Evolutionary conservation across 2,888 invertebrate genomes (phyloP), one percentile per base, ranked within the genome.

Genomic region (Drosophila mimica): DNA sequence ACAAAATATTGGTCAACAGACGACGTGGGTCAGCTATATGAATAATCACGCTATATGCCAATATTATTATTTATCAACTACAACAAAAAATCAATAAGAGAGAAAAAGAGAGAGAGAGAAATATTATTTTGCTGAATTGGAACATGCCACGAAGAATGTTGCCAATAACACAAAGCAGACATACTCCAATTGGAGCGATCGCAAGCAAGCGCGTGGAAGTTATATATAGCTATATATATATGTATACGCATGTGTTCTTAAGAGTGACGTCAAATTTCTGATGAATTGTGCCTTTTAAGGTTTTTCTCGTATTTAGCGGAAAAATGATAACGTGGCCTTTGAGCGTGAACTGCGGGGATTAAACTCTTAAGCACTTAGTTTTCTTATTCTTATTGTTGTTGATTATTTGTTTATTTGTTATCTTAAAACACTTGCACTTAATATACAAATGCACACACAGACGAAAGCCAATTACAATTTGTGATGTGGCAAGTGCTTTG

Each of bases 291-390:
- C 51, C 46, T 40, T 33, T 64, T 57, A 4, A 38, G 2, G 13
- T 56, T 7, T 8, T 28, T 28, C 20, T 20, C 4, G 63, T 64
- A 48, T 61, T 59, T 43, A 54, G 61, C 65, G 56, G 46, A 62
- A 76, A 81, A 74, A 54, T 79, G 79, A 71, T 74, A 85, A 83
- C 83, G 83, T 83, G 83, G 83, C 83, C 53, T n/a, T 64, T 46
- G 36, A 17, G 9, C 48, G 48, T 15, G 3, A 8, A 36, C 36
- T 31, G 20, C 4, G 25, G 9, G 34, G 6, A 36, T 36, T 28
- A 3, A 20, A 20, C 5, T 43, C 11, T n/a, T 4, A 33, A 43
- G 3, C 49, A 31, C 8, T 31, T 67, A 36, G 60, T 38, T 54
- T 36, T 43, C 33, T 64, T 25, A 36, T 69, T 34, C 11, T 51